Evolutionary conservation across 2,797 vertebrate species (phyloP), one percentile per base, ranked within the genome.

Genomic region (Tauraco hartlaubi): DNA sequence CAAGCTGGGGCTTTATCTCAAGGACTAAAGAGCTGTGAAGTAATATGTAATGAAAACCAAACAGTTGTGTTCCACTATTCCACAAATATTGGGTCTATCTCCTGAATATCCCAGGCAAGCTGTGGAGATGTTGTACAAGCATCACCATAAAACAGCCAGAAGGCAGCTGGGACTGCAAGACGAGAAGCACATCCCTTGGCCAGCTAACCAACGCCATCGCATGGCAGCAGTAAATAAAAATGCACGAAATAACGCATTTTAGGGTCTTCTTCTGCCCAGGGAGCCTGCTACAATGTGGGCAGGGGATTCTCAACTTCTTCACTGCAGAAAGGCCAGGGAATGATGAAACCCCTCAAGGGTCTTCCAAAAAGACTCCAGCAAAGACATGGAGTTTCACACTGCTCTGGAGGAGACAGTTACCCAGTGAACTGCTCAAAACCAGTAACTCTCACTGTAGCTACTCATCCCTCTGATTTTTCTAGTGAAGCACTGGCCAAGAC

Each of bases 181-280:
- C 19, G 22, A 8, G 2, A 25, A 22, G 62, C 7, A 1, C 6
- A 26, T 12, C 11, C 23, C 72, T 76, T 68, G 62, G 62, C 75
- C 95, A 91, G 97, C 97, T 97, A 95, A 94, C 80, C 94, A 94
- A 35, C 95, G 97, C 98, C 98, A 97, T 67, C 98, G 64, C 55
- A 86, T 66, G 98, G 98, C 72, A 88, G n/a, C n/a, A 92, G 15
- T 6, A 51, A 16, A 64, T 20, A 55, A 73, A 52, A n/a, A 35
- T 46, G 21, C 44, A 13, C 2, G 0, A 55, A 74, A 33, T 15
- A 35, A 13, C 10, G 16, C 16, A 2, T 9, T 46, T 62, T 1
- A 16, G 35, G 10, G 11, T 14, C 37, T 79, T 25, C 6, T 14
- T 44, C 61, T 22, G 44, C 4, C 18, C n/a, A 4, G 25, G 26